Evolutionary conservation across 2,113 vertebrate genomes (phyloP).

Genomic region (Zootoca vivipara): DNA sequence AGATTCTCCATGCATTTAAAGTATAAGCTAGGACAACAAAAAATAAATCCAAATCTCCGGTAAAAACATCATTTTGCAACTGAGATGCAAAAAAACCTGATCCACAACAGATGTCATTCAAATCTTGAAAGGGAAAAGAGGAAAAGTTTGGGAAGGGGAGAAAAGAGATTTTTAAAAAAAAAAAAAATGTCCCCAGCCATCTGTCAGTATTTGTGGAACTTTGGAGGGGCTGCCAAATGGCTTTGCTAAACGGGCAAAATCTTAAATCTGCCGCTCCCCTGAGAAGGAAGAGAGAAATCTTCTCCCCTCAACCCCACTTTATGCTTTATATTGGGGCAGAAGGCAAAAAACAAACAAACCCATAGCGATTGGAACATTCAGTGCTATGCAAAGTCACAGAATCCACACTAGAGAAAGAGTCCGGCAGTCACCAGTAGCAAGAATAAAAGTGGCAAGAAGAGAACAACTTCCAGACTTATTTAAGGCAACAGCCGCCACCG

Average conservation of each 20-base stretch:
- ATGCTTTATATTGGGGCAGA: too few relatives aligned
- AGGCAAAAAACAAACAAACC: too few relatives aligned
- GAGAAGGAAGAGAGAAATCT: background rate
- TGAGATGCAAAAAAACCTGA: too few relatives aligned
- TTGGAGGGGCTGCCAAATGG: background rate
- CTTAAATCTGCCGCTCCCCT: background rate
- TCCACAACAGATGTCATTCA: background rate
- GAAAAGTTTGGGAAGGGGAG: too few relatives aligned
- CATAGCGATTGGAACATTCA: too few relatives aligned
- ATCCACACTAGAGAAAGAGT: too few relatives aligned
- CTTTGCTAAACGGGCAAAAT: background rate
- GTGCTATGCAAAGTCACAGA: too few relatives aligned
- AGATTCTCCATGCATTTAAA: background rate
- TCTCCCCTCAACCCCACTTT: too few relatives aligned
- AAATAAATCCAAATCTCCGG: background rate
- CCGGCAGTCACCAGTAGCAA: too few relatives aligned
- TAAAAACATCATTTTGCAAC: background rate
- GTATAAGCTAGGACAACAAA: background rate
- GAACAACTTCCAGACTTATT: too few relatives aligned
- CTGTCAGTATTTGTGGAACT: background rate
- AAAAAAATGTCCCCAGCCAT: background rate
- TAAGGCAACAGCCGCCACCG: too few relatives aligned
- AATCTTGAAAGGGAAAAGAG: background rate
- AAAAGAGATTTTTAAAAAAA: background rate
- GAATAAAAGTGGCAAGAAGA: too few relatives aligned